Evolutionary conservation across 2,797 vertebrate species (phyloP).

Genomic region (Epinephelus malabaricus): DNA sequence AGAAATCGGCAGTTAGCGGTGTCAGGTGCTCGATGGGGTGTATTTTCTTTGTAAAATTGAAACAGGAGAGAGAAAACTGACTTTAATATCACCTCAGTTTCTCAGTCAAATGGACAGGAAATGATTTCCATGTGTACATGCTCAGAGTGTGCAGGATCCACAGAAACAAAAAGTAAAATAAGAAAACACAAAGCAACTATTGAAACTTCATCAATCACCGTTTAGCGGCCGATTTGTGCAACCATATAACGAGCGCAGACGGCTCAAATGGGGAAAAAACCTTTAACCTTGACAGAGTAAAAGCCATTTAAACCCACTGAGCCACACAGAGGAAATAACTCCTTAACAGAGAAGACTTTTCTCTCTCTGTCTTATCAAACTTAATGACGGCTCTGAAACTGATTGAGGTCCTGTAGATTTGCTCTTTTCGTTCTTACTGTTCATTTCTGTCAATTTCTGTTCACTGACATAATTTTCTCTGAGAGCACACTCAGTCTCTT

Average conservation of each 20-base stretch:
- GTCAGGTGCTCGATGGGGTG: too few species aligned
- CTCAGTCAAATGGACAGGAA: too few species aligned
- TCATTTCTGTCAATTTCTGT: slow-evolving; percentile 6
- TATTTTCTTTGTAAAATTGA: too few species aligned
- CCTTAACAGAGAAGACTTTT: slow-evolving; percentile 30
- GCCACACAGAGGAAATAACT: slow-evolving; percentile 21
- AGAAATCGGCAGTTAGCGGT: neutral
- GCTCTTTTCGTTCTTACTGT: slow-evolving; percentile 1
- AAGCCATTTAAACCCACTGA: slow-evolving; percentile 40
- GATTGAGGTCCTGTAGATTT: slow-evolving; percentile 29
- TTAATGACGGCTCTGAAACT: slow-evolving; percentile 34
- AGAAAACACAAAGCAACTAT: neutral
- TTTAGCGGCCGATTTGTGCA: neutral
- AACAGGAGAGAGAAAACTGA: too few species aligned
- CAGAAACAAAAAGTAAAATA: neutral
- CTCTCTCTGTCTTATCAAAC: slow-evolving; percentile 29
- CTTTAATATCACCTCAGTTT: too few species aligned
- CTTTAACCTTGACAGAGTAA: slow-evolving; percentile 44
- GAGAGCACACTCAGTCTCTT: slow-evolving; percentile 4
- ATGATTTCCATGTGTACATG: neutral
- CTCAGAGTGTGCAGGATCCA: neutral
- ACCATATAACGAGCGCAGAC: neutral
- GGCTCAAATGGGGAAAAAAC: slow-evolving; percentile 25
- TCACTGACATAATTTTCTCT: slow-evolving; percentile 15
- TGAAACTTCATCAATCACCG: neutral